Base-by-base conservation (phyloP, 2,888 invertebrate species). In the Pammene aurita region DNA sequence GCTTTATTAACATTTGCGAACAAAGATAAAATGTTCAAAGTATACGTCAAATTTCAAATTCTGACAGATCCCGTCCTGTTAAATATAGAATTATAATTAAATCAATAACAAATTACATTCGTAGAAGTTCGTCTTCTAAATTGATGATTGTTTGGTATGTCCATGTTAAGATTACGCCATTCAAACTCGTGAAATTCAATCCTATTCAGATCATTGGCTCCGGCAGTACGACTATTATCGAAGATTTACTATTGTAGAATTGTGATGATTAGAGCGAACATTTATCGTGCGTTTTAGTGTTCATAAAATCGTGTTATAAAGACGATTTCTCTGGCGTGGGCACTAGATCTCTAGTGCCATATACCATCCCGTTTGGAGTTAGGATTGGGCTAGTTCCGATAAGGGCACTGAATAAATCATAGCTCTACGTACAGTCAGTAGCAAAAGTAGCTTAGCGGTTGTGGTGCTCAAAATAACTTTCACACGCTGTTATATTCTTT, bases 221-320 rank as follows among this genome's bases (percentile, higher is more conserved):
- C 18, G 50, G n/a, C 50, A 26, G 34, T 52, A n/a, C 18, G 38
- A 38, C 62, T 18, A 62, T 62, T 62, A 62, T n/a, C 13, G 2
- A n/a, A 62, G 52, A 62, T 62, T 62, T 62, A 62, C 0, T 13
- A 52, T 48, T 52, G n/a, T 41, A 41, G 62, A 61, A 61, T 41
- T 41, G 62, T 62, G 62, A 62, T 52, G 62, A 62, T 62, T 62
- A 41, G 52, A 62, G 18, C 26, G 10, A 62, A 52, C 62, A 52
- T 41, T 62, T 62, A 50, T 35, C 50, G 46, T 52, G 26, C 13
- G n/a, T 62, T 61, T 62, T 52, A 52, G 41, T 62, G 62, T 41
- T 34, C 52, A 52, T 62, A 62, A 62, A 62, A 16, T 50, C 38
- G 58, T 41, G 38, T n/a, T 50, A 52, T 62, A 62, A 44, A 46